Base-by-base conservation (phyloP, 2,888 invertebrate genomes). In the Andricus quercusramuli region DNA sequence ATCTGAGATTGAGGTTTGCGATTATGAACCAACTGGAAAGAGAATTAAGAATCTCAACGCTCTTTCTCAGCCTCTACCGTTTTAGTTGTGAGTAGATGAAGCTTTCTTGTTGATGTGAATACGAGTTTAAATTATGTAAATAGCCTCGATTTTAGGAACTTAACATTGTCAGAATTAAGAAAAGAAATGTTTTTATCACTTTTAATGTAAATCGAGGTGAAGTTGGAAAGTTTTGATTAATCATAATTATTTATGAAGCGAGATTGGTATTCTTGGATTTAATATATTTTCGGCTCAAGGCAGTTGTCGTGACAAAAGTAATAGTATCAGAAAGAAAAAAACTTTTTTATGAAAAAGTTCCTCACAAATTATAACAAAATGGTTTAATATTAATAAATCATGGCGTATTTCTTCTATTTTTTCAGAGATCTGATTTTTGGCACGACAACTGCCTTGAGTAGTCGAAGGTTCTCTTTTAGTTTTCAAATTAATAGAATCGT, bases 1-100 rank as follows among this genome's bases (percentile, higher is more conserved):
- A 76, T 88, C 88, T 32, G 89, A 89, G 76, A 85, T 88, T 68
- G 88, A 88, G 79, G 86, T 89, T 62, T 89, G 88, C 78, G 88
- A 89, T 82, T 88, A 88, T 78, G 88, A 88, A 68, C 88, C 88
- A 22, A 83, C 80, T 25, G 85, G 85, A 22, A 87, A 89, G 78
- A 83, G 83, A 79, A 83, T 81, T 3, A 87, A 82, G 77, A 83
- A 84, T 83, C 82, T 83, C 20, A 86, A 79, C 78, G 66, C 85
- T 22, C 47, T 85, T 22, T 80, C 84, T 20, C 76, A 77, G 20
- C 51, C 81, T 66, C 77, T 82, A 78, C 77, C 65, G 78, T 85
- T 79, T 82, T 83, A 84, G 25, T 56, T 51, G n/a, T 32, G n/a
- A 29, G 62, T 62, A 22, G 25, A 22, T 22, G 59, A 25, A 1